phyloP scores from a whole-genome alignment of 2,113 vertebrate species.

The Rhegmatorhina hoffmannsi region DNA sequence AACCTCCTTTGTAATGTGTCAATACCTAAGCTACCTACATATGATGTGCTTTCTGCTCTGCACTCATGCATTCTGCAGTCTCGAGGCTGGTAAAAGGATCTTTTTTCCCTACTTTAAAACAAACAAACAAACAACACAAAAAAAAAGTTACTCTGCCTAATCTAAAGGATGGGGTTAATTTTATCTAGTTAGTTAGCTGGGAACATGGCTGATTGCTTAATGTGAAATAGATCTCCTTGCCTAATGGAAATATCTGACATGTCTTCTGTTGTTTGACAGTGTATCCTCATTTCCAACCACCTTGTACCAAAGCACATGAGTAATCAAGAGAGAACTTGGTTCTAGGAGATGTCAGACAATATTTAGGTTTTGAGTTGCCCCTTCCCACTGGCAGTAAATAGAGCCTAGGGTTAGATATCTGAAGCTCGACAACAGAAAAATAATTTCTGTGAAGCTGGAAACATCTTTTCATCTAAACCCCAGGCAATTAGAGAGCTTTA shows the following conservation, averaged over 20 bases:
- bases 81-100: background rate
- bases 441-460: background rate
- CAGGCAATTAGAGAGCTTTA: conserved; percentile 43
- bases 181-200: background rate
- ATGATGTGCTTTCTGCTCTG: background rate
- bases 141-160: background rate
- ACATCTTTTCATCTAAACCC: conserved; percentile 34
- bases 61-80: background rate
- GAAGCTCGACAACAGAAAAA: background rate
- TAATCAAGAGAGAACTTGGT: background rate
- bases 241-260: background rate
- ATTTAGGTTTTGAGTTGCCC: background rate
- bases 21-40: conserved; percentile 15
- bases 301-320: background rate
- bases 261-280: background rate
- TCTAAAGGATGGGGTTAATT: background rate
- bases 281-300: background rate
- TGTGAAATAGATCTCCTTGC: background rate
- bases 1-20: conserved; percentile 3
- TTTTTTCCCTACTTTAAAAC: background rate
- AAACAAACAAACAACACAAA: background rate
- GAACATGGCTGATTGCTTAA: background rate
- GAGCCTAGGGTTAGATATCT: conserved; percentile 6
- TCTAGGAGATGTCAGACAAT: background rate
- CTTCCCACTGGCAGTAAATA: background rate